A percentile compares a stretch with the other conserved stretches of the same genome.
Conservation (phyloP, 2,113 vertebrate species). For the Acinonyx jubatus region DNA sequence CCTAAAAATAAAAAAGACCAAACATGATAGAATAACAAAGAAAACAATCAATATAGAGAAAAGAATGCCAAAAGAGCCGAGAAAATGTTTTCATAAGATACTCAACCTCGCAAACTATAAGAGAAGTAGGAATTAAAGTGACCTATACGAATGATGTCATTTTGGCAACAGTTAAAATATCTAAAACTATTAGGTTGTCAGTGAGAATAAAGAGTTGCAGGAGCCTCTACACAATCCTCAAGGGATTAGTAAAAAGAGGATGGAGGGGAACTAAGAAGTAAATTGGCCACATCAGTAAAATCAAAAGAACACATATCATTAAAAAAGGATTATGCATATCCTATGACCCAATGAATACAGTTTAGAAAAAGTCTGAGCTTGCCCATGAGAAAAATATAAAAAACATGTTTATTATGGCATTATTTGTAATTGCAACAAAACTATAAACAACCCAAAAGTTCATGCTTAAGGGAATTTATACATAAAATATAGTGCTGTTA, state of each 20-base stretch:
- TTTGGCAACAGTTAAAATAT: neutral
- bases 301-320: neutral
- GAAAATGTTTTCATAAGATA: neutral
- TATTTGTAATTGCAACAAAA: slow-evolving; percentile 30
- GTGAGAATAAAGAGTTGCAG: neutral
- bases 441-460: neutral
- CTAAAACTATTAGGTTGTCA: neutral
- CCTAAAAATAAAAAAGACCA: neutral
- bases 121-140: neutral
- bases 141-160: neutral
- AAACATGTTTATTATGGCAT: neutral
- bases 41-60: neutral
- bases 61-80: neutral
- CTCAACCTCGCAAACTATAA: neutral
- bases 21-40: neutral
- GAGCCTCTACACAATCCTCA: neutral
- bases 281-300: neutral
- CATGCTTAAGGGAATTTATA: neutral
- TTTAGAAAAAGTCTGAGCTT: slow-evolving; percentile 18
- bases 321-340: neutral
- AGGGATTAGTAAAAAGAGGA: neutral
- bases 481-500: neutral
- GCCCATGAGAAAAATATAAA: neutral
- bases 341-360: neutral
- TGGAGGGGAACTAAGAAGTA: neutral